Evolutionary conservation across 2,797 vertebrate genomes (phyloP).

Genomic region (Carcharodon carcharias): DNA sequence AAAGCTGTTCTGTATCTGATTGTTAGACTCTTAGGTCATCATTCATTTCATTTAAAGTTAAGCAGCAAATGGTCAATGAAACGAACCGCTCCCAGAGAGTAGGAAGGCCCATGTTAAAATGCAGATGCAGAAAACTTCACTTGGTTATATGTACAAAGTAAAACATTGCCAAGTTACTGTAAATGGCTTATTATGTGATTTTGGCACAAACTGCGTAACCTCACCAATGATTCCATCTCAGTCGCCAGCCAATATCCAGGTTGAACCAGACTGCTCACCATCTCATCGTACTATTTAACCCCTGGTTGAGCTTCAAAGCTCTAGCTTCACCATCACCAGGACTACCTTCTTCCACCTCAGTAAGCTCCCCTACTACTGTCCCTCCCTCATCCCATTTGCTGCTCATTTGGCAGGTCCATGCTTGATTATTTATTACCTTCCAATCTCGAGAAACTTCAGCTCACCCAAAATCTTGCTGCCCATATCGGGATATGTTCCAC

Average conservation of each 20-base stretch:
- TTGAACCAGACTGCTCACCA: neutral
- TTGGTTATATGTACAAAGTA: neutral
- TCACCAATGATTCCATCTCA: neutral
- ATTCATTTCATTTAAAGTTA: neutral
- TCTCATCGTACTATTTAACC: neutral
- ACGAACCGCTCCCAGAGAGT: too few relatives aligned
- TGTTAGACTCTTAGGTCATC: neutral
- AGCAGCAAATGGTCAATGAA: neutral
- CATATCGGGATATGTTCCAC: neutral
- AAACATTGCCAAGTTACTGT: neutral
- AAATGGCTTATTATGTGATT: slow-evolving; percentile 24
- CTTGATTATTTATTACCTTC: neutral
- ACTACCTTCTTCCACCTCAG: neutral
- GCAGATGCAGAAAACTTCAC: neutral
- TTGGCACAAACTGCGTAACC: neutral
- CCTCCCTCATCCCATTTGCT: neutral
- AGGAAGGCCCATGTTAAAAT: slow-evolving; percentile 6
- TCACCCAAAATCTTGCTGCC: neutral
- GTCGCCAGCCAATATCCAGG: neutral
- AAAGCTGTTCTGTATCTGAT: neutral
- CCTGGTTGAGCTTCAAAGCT: neutral
- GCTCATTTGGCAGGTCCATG: neutral
- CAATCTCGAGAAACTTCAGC: neutral
- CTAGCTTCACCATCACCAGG: neutral
- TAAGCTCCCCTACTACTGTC: too few relatives aligned